Conservation (phyloP, 2,888 invertebrate species). For the Drosophila pullipes region DNA sequence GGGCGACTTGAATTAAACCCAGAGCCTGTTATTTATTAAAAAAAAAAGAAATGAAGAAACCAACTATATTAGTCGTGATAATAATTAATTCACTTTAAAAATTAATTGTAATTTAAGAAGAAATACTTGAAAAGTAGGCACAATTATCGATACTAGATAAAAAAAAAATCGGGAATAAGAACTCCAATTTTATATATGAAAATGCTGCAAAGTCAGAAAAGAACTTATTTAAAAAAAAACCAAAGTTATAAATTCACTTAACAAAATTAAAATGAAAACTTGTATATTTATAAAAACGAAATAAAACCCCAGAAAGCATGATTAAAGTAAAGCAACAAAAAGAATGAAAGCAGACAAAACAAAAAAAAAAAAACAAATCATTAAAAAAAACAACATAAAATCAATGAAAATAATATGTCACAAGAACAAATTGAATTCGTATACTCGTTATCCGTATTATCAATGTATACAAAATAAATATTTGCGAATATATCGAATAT, state of each 20-base stretch:
- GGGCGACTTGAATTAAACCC: not conserved
- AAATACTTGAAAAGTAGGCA: conserved; percentile 73
- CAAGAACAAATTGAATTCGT: conserved; percentile 31
- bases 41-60: conserved; percentile 8
- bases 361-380: not conserved
- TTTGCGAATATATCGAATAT: conserved; percentile 60
- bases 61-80: conserved; percentile 68
- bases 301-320: not conserved
- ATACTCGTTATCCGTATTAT: conserved; percentile 54
- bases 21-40: conserved; percentile 31
- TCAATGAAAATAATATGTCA: conserved; percentile 15
- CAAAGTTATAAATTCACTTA: conserved; percentile 6
- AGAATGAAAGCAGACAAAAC: conserved; percentile 36
- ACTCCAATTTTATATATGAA: conserved; percentile 52
- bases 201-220: conserved; percentile 6
- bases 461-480: conserved; percentile 67
- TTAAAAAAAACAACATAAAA: conserved; percentile 15
- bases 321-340: conserved; percentile 6
- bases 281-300: conserved; percentile 50
- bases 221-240: conserved; percentile 23
- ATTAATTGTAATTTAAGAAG: conserved; percentile 39
- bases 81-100: conserved; percentile 54
- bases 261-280: conserved; percentile 32
- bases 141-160: conserved; percentile 51
- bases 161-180: conserved; percentile 25